A percentile compares a stretch with the other conserved stretches of the same genome.
These are phyloP conservation scores for Caenorhabditis drosophilae DNA, from an alignment of 2,888 invertebrate species.

Conservation along the genomic window DNA sequence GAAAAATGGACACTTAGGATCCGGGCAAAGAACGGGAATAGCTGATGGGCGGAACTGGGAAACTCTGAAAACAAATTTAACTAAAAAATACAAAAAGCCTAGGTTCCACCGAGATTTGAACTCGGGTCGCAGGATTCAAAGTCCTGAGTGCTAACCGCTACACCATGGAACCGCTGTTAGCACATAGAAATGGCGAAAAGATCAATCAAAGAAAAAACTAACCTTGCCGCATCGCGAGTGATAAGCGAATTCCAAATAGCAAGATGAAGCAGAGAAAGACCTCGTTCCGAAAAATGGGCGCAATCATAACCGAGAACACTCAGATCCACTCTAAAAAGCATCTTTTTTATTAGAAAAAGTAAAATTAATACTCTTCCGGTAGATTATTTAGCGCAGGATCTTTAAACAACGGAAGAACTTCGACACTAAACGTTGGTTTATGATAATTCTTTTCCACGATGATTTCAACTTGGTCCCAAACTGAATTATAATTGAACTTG, in stretches of 20 bases:
- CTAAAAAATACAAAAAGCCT: background rate
- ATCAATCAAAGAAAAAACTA: no score
- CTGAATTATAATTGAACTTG: slow-evolving; percentile 48
- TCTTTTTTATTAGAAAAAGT: background rate
- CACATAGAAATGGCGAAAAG: background rate
- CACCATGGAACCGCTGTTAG: slow-evolving; percentile 42
- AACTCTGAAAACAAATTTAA: slow-evolving; percentile 10
- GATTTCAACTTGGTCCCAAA: slow-evolving; percentile 55
- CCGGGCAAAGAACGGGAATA: slow-evolving; percentile 40
- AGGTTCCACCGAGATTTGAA: slow-evolving; percentile 59
- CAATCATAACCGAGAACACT: slow-evolving; percentile 54
- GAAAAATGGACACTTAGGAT: slow-evolving; percentile 54
- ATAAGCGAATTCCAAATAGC: slow-evolving; percentile 48
- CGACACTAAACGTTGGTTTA: slow-evolving; percentile 46
- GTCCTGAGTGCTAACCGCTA: slow-evolving; percentile 58
- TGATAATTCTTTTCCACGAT: slow-evolving; percentile 53
- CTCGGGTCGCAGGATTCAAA: slow-evolving; percentile 54
- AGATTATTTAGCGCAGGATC: slow-evolving; percentile 48
- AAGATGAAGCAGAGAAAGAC: slow-evolving; percentile 49
- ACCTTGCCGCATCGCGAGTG: slow-evolving; percentile 38
- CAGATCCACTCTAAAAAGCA: slow-evolving; percentile 42
- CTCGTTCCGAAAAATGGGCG: slow-evolving; percentile 54
- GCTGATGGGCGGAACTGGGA: slow-evolving; percentile 36
- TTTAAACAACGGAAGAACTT: slow-evolving; percentile 48
- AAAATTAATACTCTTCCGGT: slow-evolving; percentile 39